Evolutionary conservation across 2,888 invertebrate species (phyloP).

Genomic region (Galerucella calmariensis): DNA sequence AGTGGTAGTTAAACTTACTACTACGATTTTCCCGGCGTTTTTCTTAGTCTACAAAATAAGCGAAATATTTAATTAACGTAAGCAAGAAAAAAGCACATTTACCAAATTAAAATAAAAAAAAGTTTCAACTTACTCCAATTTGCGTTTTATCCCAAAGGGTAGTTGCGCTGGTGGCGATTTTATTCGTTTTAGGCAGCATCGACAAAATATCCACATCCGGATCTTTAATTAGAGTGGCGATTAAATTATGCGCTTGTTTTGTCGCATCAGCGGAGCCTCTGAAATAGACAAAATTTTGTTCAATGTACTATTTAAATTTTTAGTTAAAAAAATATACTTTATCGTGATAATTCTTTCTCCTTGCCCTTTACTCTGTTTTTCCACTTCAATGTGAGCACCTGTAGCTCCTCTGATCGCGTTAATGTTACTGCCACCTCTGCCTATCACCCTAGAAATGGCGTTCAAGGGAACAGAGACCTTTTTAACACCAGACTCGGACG

Average conservation of each 20-base stretch:
- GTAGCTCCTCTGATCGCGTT: constrained; percentile 97
- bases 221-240: constrained; percentile 92
- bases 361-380: constrained; percentile 95
- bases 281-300: constrained; percentile 36
- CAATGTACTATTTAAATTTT: background rate
- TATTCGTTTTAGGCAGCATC: constrained; percentile 74
- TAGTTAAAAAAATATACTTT: constrained; percentile 70
- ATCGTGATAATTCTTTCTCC: constrained; percentile 95
- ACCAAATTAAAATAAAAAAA: background rate
- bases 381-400: constrained; percentile 97
- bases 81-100: background rate
- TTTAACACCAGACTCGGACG: constrained; percentile 74
- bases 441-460: constrained; percentile 97
- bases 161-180: constrained; percentile 68
- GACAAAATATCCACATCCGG: constrained; percentile 91
- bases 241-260: constrained; percentile 90
- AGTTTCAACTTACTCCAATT: constrained; percentile 63
- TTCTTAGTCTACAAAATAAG: constrained; percentile 60
- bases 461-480: constrained; percentile 94
- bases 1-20: constrained; percentile 40
- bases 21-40: constrained; percentile 58
- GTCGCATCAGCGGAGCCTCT: constrained; percentile 92
- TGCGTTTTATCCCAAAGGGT: constrained; percentile 71
- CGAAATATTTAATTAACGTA: background rate
- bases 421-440: constrained; percentile 96